Evolutionary conservation across 1,140 invertebrate genomes (phyloP), one percentile per base, ranked within the genome.

Genomic region (Himalopsyche phryganea): DNA sequence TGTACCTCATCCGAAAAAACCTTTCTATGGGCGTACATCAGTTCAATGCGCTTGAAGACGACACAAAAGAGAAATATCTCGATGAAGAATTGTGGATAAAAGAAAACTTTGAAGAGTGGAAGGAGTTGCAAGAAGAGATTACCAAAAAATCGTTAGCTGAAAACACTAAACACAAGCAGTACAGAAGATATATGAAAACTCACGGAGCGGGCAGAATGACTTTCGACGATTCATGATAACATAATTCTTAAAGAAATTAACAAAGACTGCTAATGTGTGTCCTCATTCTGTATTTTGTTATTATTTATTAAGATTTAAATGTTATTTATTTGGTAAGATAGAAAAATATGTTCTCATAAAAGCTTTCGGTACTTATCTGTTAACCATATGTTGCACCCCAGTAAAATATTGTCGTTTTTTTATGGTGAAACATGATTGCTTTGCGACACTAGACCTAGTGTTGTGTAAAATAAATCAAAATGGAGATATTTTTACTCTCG

Each of bases 1-100:
- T 89, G 0, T 89, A 94, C 73, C 69, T 94, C 20, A 94, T 96
- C 40, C 79, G 89, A 48, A 90, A 87, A 69, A 79, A 84, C 68
- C 77, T 94, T 76, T 83, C 85, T 63, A 80, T 92, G 66, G 83
- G 84, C 5, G 76, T 82, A 60, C 77, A 84, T 68, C 83, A 87
- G 67, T 87, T 86, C 65, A 79, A 84, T 72, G 80, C 83, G 38
- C 71, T 92, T 57, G 86, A 89, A 58, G 90, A 93, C 7, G 70
- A 83, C 45, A 84, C 90, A 60, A 87, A 82, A 68, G 77, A 87
- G 65, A 84, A 91, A 46, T 92, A 84, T 75, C 70, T 95, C 45
- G 74, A 83, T 41, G 69, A 83, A 66, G 85, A 94, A 68, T 72
- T 95, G 20, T 96, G 93, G 93, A 83, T 87, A 35, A 84, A 84